Evolutionary conservation across 2,113 vertebrate species (phyloP).

Genomic region (Chaenogobius annularis): DNA sequence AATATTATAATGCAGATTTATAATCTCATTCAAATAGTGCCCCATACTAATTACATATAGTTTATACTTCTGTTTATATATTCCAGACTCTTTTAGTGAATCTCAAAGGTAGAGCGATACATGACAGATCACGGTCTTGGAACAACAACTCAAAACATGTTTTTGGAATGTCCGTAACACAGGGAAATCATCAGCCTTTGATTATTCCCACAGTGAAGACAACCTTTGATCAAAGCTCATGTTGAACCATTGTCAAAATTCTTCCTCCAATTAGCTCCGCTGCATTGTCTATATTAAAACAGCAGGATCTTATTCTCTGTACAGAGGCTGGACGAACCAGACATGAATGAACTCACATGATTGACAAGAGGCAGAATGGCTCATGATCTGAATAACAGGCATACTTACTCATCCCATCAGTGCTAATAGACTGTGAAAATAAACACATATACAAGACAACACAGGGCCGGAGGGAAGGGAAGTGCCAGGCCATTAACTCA

Average conservation of each 20-base stretch:
- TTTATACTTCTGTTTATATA: background rate
- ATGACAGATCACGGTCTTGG: background rate
- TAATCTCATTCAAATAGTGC: background rate
- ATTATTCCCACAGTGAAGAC: slow-evolving; percentile 30
- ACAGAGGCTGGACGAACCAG: slow-evolving; percentile 1
- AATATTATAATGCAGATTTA: no score
- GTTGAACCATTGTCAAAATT: slow-evolving; percentile 11
- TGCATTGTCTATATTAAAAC: slow-evolving; percentile 23
- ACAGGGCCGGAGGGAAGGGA: slow-evolving; percentile 8
- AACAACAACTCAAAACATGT: background rate
- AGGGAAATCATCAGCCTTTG: slow-evolving; percentile 23
- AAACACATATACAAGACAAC: slow-evolving; percentile 14
- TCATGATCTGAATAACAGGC: slow-evolving; percentile 1
- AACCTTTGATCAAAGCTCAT: slow-evolving; percentile 30
- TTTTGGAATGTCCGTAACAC: background rate
- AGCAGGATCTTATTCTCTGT: slow-evolving; percentile 20
- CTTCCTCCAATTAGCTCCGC: slow-evolving; percentile 24
- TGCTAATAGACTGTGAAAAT: slow-evolving; percentile 20
- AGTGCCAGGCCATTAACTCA: slow-evolving; percentile 9
- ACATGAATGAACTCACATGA: slow-evolving; percentile 2
- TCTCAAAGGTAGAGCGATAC: background rate
- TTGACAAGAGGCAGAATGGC: background rate
- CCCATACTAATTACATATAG: background rate
- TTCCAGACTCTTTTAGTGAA: background rate
- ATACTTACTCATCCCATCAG: background rate